phyloP scores from a whole-genome alignment of 2,797 vertebrate genomes.

The Labeo calbasu region DNA sequence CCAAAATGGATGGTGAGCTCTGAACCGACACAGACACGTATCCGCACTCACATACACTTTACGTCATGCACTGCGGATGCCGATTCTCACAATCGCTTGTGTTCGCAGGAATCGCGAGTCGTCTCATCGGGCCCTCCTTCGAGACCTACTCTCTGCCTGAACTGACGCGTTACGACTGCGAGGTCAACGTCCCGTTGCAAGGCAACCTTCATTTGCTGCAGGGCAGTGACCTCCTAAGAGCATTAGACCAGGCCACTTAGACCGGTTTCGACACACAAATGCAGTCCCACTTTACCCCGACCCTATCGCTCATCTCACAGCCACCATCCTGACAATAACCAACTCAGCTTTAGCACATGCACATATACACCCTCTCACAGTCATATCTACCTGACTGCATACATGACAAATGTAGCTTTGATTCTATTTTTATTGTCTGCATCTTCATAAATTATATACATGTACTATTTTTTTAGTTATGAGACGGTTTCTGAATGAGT shows the following conservation, averaged over 20 bases:
- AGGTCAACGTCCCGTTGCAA: conserved; percentile 93
- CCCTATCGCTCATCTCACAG: background rate
- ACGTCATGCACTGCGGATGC: background rate
- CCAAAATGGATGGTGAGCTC: conserved; percentile 83
- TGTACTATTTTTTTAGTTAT: conserved; percentile 74
- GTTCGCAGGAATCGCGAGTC: conserved; percentile 84
- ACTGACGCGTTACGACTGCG: conserved; percentile 97
- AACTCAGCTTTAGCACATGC: conserved; percentile 41
- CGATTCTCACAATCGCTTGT: conserved; percentile 38
- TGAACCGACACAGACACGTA: background rate
- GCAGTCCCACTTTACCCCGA: conserved; percentile 3
- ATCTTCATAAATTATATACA: conserved; percentile 63
- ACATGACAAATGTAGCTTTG: conserved; percentile 69
- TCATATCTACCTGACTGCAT: conserved; percentile 28
- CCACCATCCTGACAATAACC: conserved; percentile 42
- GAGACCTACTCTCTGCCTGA: conserved; percentile 88
- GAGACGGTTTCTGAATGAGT: conserved; percentile 61
- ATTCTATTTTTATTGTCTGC: conserved; percentile 64
- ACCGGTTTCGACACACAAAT: background rate
- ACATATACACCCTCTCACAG: conserved; percentile 7
- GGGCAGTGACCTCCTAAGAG: conserved; percentile 92
- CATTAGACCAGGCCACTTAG: conserved; percentile 85
- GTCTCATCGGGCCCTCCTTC: conserved; percentile 87
- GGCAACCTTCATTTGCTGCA: conserved; percentile 92
- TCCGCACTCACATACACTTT: background rate